Evolutionary conservation across 2,888 invertebrate species (phyloP), one percentile per base, ranked within the genome.

Genomic region (Clusia tigrina): DNA sequence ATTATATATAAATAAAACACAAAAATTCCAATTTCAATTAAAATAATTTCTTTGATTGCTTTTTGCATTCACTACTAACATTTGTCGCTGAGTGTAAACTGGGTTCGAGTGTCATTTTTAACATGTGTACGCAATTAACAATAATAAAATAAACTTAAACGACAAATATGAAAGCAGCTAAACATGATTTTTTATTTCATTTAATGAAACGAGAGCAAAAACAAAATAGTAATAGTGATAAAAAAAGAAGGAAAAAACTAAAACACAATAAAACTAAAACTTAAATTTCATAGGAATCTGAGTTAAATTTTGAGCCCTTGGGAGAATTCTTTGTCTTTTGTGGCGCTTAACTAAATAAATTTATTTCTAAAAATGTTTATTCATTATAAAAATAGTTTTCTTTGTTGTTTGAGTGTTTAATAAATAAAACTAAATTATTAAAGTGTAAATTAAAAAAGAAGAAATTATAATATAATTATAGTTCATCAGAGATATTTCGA

Each of bases 251-350:
- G 22, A 48, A 54, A 59, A 46, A 57, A 24, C 6, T 57, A 25
- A 51, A 26, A 61, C 62, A 62, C 66, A 63, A 51, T 58, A 32
- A 60, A 66, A 62, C 59, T 51, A n/a, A 61, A 65, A 64, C 54
- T 54, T n/a, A 62, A 62, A 65, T 65, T 67, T 66, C 54, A 52
- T 54, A 56, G 60, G 42, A 60, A 63, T 64, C 59, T 24, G 52
- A 64, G 68, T 73, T 70, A 60, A 60, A 63, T 72, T 73, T 79
- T 78, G 79, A 71, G 78, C 76, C 74, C 78, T 77, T 70, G 71
- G 77, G 78, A 79, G 77, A 79, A 77, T 78, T 78, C 78, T 79
- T 78, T 75, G 77, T 78, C 73, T 76, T 72, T 71, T 68, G 55
- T 58, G 18, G 55, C 57, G 58, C 26, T 67, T 62, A 64, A 48